Evolutionary conservation across 2,113 vertebrate species (phyloP).

Genomic region (Prietella phreatophila): DNA sequence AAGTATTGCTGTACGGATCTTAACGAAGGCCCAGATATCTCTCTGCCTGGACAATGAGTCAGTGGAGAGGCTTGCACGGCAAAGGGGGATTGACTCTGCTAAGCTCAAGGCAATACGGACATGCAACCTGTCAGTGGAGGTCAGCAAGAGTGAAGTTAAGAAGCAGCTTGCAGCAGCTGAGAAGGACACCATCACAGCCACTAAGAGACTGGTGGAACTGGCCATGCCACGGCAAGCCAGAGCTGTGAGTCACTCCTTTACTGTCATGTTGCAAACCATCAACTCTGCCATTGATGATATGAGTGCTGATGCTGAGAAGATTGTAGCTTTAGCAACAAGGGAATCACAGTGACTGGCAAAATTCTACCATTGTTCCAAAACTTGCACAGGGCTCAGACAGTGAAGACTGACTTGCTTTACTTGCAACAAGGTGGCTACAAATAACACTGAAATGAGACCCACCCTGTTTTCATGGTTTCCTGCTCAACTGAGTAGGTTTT

Average conservation of each 20-base stretch:
- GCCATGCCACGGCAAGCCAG: slow-evolving; percentile 67
- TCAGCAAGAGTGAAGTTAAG: slow-evolving; percentile 68
- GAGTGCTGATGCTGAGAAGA: slow-evolving; percentile 66
- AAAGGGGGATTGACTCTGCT: slow-evolving; percentile 45
- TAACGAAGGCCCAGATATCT: slow-evolving; percentile 65
- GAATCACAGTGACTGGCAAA: slow-evolving; percentile 44
- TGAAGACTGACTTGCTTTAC: not conserved
- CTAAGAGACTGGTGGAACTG: slow-evolving; percentile 62
- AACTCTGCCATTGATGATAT: slow-evolving; percentile 69
- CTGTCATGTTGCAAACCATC: slow-evolving; percentile 67
- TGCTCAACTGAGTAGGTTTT: not conserved
- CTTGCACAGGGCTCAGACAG: not conserved
- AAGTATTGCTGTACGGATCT: slow-evolving; percentile 63
- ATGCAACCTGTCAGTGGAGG: slow-evolving; percentile 64
- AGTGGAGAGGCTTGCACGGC: slow-evolving; percentile 60
- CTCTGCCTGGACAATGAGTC: slow-evolving; percentile 67
- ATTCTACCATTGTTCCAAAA: accelerated
- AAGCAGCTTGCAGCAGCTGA: slow-evolving; percentile 62
- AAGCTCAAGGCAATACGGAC: slow-evolving; percentile 61
- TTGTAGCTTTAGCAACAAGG: slow-evolving; percentile 54
- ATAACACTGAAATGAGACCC: not conserved
- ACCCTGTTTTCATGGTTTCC: not conserved
- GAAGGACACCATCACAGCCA: slow-evolving; percentile 56
- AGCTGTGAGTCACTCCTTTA: slow-evolving; percentile 65
- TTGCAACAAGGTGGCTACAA: not conserved